A percentile compares a stretch with the other conserved stretches of the same genome.
phyloP scores from a whole-genome alignment of 2,797 vertebrate genomes.

The Euthynnus affinis region DNA sequence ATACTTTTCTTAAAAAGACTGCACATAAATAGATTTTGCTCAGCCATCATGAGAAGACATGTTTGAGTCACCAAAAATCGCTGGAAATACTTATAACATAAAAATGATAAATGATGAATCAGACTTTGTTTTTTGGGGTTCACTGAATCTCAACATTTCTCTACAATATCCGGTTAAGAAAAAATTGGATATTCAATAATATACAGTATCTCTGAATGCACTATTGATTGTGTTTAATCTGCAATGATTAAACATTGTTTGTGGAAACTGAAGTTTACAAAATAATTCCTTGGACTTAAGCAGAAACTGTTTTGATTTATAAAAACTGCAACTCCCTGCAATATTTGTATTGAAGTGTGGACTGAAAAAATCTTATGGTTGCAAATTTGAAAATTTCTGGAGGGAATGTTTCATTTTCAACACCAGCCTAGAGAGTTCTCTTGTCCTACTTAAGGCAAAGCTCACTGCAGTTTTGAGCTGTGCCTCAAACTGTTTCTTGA shows the following conservation, averaged over 20 bases:
- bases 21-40: not conserved
- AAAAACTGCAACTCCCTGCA: slow-evolving; percentile 58
- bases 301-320: slow-evolving; percentile 32
- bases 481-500: slow-evolving; percentile 53
- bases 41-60: not conserved
- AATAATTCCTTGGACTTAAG: slow-evolving; percentile 7
- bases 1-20: too few species aligned
- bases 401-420: slow-evolving; percentile 65
- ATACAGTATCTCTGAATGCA: not conserved
- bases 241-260: not conserved
- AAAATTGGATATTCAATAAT: not conserved
- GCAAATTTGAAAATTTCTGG: slow-evolving; percentile 63
- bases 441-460: slow-evolving; percentile 64
- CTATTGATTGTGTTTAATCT: slow-evolving; percentile 15
- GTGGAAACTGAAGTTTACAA: slow-evolving; percentile 29
- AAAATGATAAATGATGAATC: not conserved
- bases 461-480: slow-evolving; percentile 41
- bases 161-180: not conserved
- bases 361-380: slow-evolving; percentile 42
- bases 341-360: slow-evolving; percentile 47
- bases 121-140: not conserved
- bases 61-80: not conserved
- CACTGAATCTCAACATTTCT: not conserved
- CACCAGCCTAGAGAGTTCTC: slow-evolving; percentile 52
- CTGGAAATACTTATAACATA: not conserved